Conservation (phyloP, 2,113 vertebrate species). For the Colius striatus region DNA sequence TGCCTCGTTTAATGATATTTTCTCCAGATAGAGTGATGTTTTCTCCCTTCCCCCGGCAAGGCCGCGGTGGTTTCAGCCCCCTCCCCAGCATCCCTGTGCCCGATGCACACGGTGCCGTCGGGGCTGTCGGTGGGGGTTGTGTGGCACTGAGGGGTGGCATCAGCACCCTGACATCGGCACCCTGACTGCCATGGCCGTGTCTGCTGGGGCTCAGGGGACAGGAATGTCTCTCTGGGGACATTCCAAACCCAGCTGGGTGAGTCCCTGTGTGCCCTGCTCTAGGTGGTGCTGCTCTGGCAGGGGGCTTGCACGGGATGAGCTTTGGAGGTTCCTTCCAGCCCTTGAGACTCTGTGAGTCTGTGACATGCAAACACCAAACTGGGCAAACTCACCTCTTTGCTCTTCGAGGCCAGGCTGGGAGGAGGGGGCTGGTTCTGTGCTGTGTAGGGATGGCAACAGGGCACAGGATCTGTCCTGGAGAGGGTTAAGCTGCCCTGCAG, state of each 20-base stretch:
- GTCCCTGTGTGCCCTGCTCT: too few relatives aligned
- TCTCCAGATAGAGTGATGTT: rapidly evolving
- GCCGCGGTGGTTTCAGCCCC: rapidly evolving
- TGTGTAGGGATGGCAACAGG: neutral
- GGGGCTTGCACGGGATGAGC: too few relatives aligned
- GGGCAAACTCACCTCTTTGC: neutral
- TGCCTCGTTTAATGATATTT: rapidly evolving
- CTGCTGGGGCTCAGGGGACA: neutral
- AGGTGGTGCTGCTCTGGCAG: too few relatives aligned
- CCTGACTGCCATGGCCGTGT: neutral
- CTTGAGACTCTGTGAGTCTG: too few relatives aligned
- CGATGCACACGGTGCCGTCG: rapidly evolving
- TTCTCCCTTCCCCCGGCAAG: rapidly evolving
- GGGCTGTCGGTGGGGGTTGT: neutral
- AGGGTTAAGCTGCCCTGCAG: neutral
- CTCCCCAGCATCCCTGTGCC: neutral
- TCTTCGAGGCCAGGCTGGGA: neutral
- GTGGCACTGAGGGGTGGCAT: neutral
- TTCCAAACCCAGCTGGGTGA: too few relatives aligned
- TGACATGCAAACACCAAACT: neutral
- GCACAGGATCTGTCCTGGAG: neutral
- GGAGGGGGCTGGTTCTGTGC: rapidly evolving
- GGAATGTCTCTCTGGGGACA: too few relatives aligned
- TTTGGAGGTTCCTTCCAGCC: too few relatives aligned
- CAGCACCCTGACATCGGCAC: rapidly evolving